A percentile compares a stretch with the other conserved stretches of the same genome.
These are phyloP conservation scores for Plebejus melissa DNA, from an alignment of 2,888 invertebrate species.

Conservation along the genomic window DNA sequence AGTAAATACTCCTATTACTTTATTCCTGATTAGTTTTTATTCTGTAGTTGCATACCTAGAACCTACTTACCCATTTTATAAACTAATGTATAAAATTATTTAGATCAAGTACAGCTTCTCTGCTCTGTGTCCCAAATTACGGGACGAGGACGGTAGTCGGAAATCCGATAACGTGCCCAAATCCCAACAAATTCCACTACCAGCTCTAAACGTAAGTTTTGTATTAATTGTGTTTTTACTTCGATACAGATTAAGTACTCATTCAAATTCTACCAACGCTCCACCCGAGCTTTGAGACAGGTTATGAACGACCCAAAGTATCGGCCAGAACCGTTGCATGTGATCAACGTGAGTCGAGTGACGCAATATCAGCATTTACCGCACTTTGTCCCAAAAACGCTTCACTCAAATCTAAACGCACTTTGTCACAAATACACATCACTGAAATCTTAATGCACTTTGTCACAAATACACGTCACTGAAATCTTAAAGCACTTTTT, in stretches of 20 bases:
- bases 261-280: conserved; percentile 82
- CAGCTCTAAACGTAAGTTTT: conserved; percentile 86
- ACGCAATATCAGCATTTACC: conserved; percentile 39
- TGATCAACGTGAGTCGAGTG: conserved; percentile 83
- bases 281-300: conserved; percentile 77
- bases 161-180: conserved; percentile 74
- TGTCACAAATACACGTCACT: too few relatives aligned
- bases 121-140: conserved; percentile 82
- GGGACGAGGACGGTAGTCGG: conserved; percentile 80
- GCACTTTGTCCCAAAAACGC: background rate
- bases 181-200: conserved; percentile 83
- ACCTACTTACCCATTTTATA: background rate
- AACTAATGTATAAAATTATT: conserved; percentile 43
- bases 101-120: conserved; percentile 89
- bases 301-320: conserved; percentile 80
- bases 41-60: background rate
- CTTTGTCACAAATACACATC: background rate
- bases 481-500: too few relatives aligned
- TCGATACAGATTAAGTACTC: conserved; percentile 82
- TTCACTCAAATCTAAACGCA: conserved; percentile 4
- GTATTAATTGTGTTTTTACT: conserved; percentile 41
- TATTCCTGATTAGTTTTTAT: background rate
- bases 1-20: background rate
- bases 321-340: conserved; percentile 80
- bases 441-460: too few relatives aligned